phyloP scores from a whole-genome alignment of 2,888 invertebrate species.

The Pyralis farinalis region DNA sequence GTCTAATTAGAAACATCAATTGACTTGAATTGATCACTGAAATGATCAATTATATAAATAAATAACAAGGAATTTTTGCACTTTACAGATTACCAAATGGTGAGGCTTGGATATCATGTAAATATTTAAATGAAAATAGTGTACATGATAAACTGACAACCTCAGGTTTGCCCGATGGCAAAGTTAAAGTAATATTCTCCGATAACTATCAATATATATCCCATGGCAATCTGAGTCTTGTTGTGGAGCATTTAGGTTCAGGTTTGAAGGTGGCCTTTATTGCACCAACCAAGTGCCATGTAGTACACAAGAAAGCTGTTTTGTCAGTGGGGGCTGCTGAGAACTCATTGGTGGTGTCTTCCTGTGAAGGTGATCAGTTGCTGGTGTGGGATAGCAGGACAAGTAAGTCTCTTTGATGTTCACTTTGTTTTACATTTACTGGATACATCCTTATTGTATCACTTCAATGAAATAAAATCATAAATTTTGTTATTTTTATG shows the following conservation, averaged over 20 bases:
- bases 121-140: constrained; percentile 58
- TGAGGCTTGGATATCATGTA: constrained; percentile 75
- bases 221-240: constrained; percentile 58
- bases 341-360: constrained; percentile 83
- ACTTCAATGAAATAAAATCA: too few species aligned
- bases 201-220: constrained; percentile 63
- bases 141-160: constrained; percentile 62
- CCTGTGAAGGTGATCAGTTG: constrained; percentile 80
- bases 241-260: constrained; percentile 62
- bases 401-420: constrained; percentile 68
- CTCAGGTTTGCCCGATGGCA: constrained; percentile 47
- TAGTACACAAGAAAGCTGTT: constrained; percentile 73
- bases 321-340: constrained; percentile 80
- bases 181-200: constrained; percentile 60
- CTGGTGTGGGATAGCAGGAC: constrained; percentile 83
- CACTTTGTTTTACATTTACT: too few species aligned
- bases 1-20: too few species aligned
- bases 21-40: too few species aligned
- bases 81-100: constrained; percentile 61
- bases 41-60: too few species aligned
- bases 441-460: too few species aligned
- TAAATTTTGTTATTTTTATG: too few species aligned
- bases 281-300: constrained; percentile 69
- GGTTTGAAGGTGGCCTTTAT: constrained; percentile 71
- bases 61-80: too few species aligned